A percentile compares a stretch with the other conserved stretches of the same genome.
Evolutionary conservation across 1,140 invertebrate species (phyloP).

Genomic region (Archegozetes longisetosus): DNA sequence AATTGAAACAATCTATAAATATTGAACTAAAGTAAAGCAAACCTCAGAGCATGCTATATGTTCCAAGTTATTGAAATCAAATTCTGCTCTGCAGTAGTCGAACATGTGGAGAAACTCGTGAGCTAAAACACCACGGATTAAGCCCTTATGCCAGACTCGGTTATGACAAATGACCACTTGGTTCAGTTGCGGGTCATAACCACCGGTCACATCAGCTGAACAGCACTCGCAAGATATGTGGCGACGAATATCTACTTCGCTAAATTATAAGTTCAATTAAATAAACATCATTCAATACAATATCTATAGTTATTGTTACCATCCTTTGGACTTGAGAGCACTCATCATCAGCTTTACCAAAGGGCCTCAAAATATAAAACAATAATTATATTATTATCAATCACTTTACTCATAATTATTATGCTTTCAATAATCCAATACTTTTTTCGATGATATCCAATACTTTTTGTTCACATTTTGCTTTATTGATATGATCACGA

Average conservation of each 20-base stretch:
- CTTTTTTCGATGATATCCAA: conserved; percentile 3
- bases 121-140: conserved; percentile 57
- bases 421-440: not conserved
- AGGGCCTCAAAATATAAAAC: conserved; percentile 5
- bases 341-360: conserved; percentile 17
- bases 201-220: conserved; percentile 59
- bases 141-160: conserved; percentile 35
- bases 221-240: conserved; percentile 87
- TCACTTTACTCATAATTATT: not conserved
- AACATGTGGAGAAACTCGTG: conserved; percentile 97
- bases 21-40: not conserved
- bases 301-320: conserved; percentile 2
- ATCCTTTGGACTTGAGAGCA: conserved; percentile 11
- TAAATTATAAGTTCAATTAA: conserved; percentile 33
- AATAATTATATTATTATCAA: too few species aligned
- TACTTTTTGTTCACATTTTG: conserved; percentile 9
- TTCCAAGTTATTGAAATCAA: conserved; percentile 76
- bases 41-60: conserved; percentile 92
- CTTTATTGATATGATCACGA: not conserved
- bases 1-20: too few species aligned
- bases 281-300: conserved; percentile 22
- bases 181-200: conserved; percentile 74
- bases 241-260: conserved; percentile 58
- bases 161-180: conserved; percentile 89
- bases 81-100: conserved; percentile 71